Evolutionary conservation across 2,797 vertebrate genomes (phyloP), one percentile per base, ranked within the genome.

Genomic region (Pelobates cultripes): DNA sequence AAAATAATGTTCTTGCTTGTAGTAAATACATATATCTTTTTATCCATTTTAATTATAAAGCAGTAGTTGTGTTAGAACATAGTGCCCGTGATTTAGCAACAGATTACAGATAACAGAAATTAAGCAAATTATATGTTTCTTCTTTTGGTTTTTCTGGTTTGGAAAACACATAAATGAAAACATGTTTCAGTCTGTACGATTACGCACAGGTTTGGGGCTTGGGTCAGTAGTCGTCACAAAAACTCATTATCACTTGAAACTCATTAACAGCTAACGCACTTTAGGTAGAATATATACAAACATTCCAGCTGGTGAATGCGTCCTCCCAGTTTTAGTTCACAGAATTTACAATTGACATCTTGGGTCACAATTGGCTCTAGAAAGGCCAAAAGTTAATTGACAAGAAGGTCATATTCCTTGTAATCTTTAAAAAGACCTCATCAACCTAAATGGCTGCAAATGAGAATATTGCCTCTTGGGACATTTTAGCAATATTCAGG

Each of bases 321-420:
- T 44, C 44, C 43, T 47, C 61, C 61, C 15, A 47, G 3, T 42
- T 75, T 44, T 15, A 44, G 15, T 15, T 75, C 73, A 63, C 72
- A 84, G 71, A 70, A 28, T 28, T 84, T 73, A 74, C 73, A 75
- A 53, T 61, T 84, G 73, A 84, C 77, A 72, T 51, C 44, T 7
- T 8, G 47, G 71, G 47, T 74, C 74, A 84, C 66, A 60, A 80
- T 77, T 80, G 45, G 75, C 82, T 75, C 77, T 84, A 10, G 73
- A 77, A 76, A 84, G 82, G 82, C 60, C 73, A 84, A 75, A 68
- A 75, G 73, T 67, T 76, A 84, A 84, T 84, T 80, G 82, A 76
- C 71, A 28, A 75, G 53, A 80, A 80, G 82, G 77, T 80, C 82
- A 76, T 73, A 44, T 76, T 67, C 73, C 64, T 63, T 71, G 72